These are phyloP conservation scores for Pelobates fuscus DNA, from an alignment of 2,113 vertebrate species.

Conservation along the genomic window DNA sequence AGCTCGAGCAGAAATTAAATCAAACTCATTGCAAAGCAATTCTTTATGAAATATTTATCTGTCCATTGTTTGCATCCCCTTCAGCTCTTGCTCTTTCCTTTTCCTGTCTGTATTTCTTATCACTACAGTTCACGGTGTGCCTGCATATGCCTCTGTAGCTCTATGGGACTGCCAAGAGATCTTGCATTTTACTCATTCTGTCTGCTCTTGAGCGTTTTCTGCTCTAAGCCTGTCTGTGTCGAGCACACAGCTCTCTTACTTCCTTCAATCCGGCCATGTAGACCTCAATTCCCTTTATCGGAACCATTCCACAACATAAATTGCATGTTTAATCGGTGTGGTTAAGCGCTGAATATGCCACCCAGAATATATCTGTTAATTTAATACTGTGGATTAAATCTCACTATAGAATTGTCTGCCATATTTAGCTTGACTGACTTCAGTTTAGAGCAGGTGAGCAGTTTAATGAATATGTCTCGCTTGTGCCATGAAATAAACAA, in stretches of 20 bases:
- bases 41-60: slow-evolving; percentile 47
- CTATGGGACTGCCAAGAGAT: slow-evolving; percentile 37
- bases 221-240: slow-evolving; percentile 11
- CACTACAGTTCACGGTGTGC: neutral
- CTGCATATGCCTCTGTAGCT: slow-evolving; percentile 6
- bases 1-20: slow-evolving; percentile 22
- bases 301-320: slow-evolving; percentile 11
- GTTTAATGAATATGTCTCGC: neutral
- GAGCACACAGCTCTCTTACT: slow-evolving; percentile 4
- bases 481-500: neutral
- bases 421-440: slow-evolving; percentile 34
- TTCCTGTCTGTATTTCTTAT: slow-evolving; percentile 27
- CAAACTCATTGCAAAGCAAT: slow-evolving; percentile 16
- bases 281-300: slow-evolving; percentile 1
- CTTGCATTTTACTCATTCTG: slow-evolving; percentile 32
- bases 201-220: slow-evolving; percentile 23
- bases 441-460: slow-evolving; percentile 5
- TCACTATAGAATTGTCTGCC: slow-evolving; percentile 30
- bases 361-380: slow-evolving; percentile 31
- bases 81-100: neutral
- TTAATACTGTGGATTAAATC: slow-evolving; percentile 28
- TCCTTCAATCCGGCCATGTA: slow-evolving; percentile 2
- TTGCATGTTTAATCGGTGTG: slow-evolving; percentile 27
- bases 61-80: slow-evolving; percentile 25
- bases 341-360: slow-evolving; percentile 28